Evolutionary conservation across 2,797 vertebrate genomes (phyloP).

Genomic region (Channallabes apus): DNA sequence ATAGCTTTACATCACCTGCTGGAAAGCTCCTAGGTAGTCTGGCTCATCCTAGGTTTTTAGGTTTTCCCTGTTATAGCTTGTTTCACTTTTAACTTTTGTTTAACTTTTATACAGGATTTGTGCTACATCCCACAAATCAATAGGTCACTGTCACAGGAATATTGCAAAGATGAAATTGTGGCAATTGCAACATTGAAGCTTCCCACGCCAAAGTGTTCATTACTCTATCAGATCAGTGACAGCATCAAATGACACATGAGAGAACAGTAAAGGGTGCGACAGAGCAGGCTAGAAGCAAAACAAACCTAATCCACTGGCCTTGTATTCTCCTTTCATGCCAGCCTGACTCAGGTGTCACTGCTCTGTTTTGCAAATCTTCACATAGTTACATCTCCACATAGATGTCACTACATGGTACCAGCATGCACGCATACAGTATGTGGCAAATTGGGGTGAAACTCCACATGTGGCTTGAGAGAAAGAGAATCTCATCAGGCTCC

Average conservation of each 20-base stretch:
- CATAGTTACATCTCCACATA: neutral
- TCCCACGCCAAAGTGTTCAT: slow-evolving; percentile 40
- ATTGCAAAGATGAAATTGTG: slow-evolving; percentile 42
- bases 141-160: slow-evolving; percentile 39
- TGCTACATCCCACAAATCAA: neutral
- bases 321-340: slow-evolving; percentile 4
- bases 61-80: neutral
- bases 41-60: neutral
- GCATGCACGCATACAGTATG: slow-evolving; percentile 18
- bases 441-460: neutral
- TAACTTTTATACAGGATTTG: neutral
- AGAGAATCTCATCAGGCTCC: neutral
- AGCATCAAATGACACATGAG: slow-evolving; percentile 48
- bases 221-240: slow-evolving; percentile 42
- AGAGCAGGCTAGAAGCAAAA: slow-evolving; percentile 42
- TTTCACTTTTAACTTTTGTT: no score
- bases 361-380: slow-evolving; percentile 5
- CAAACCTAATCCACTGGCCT: slow-evolving; percentile 48
- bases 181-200: slow-evolving; percentile 26
- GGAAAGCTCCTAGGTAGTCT: neutral
- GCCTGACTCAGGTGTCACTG: slow-evolving; percentile 32
- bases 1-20: slow-evolving; percentile 27
- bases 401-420: neutral
- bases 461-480: neutral
- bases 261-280: slow-evolving; percentile 24